phyloP scores from a whole-genome alignment of 2,888 invertebrate species.

The Agrilus biguttatus region DNA sequence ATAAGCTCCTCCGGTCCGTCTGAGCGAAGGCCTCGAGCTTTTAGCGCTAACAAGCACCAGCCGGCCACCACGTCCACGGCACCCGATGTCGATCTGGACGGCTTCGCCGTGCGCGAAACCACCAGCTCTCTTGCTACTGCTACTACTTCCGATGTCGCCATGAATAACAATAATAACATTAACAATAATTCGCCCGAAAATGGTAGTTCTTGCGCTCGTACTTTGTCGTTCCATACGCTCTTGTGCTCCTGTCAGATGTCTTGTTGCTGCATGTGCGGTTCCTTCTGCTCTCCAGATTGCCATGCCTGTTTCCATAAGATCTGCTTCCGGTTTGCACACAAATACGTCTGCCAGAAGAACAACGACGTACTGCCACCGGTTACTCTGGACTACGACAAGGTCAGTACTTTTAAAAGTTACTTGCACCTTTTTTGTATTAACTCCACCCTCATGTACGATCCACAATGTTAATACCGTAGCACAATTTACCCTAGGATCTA shows the following conservation, averaged over 20 bases:
- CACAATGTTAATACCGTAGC: no score
- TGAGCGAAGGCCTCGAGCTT: slow-evolving; percentile 15
- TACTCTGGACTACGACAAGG: slow-evolving; percentile 32
- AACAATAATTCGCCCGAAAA: no score
- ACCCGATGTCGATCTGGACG: slow-evolving; percentile 20
- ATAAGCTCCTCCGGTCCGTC: slow-evolving; percentile 21
- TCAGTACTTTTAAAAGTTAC: slow-evolving; percentile 16
- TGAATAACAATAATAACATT: no score
- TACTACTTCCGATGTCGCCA: slow-evolving; percentile 12
- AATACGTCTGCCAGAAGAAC: slow-evolving; percentile 30
- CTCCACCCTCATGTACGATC: no score
- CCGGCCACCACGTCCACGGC: slow-evolving; percentile 10
- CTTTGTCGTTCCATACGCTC: slow-evolving; percentile 32
- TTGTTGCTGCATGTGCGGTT: slow-evolving; percentile 48
- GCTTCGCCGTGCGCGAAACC: slow-evolving; percentile 27
- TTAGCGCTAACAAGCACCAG: slow-evolving; percentile 12
- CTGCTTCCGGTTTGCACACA: slow-evolving; percentile 33
- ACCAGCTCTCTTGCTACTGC: slow-evolving; percentile 20
- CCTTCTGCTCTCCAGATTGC: slow-evolving; percentile 47
- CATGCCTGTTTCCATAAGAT: slow-evolving; percentile 48
- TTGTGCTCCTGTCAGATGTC: slow-evolving; percentile 33
- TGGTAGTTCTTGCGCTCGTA: slow-evolving; percentile 28
- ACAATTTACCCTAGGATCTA: no score
- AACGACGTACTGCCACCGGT: slow-evolving; percentile 24
- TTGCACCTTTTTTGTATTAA: no score